Conservation (phyloP, 2,797 vertebrate species). For the Clarias laeviceps region DNA sequence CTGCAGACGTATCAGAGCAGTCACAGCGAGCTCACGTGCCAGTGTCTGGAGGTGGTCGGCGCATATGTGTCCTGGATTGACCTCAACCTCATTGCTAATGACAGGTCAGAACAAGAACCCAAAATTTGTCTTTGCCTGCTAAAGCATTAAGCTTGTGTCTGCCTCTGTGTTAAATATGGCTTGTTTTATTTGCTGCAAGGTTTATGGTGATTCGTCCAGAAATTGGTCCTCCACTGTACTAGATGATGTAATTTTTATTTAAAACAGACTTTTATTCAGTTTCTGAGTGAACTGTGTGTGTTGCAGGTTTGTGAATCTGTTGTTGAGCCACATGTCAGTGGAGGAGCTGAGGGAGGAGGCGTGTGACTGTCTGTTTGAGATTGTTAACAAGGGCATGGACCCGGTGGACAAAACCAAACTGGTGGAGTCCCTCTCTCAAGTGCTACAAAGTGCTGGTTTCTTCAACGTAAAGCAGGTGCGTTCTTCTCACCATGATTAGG, state of each 20-base stretch:
- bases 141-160: background rate
- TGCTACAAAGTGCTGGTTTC: constrained; percentile 93
- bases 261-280: background rate
- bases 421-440: constrained; percentile 92
- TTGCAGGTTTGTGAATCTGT: constrained; percentile 91
- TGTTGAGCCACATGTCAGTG: constrained; percentile 97
- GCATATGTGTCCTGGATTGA: constrained; percentile 98
- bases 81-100: constrained; percentile 96
- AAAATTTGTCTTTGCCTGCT: background rate
- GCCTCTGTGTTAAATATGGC: background rate
- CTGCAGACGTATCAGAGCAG: constrained; percentile 90
- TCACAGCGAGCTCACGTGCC: constrained; percentile 95
- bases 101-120: constrained; percentile 79
- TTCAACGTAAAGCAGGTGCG: constrained; percentile 92
- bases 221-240: background rate
- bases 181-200: background rate
- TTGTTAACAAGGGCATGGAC: constrained; percentile 98
- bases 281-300: background rate
- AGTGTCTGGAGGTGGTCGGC: constrained; percentile 98
- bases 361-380: constrained; percentile 97
- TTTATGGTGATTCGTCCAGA: background rate
- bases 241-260: background rate
- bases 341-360: constrained; percentile 96
- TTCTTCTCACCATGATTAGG: background rate
- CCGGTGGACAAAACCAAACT: constrained; percentile 96